Conservation (phyloP, 2,888 invertebrate species). For the Cybosia mesomella region DNA sequence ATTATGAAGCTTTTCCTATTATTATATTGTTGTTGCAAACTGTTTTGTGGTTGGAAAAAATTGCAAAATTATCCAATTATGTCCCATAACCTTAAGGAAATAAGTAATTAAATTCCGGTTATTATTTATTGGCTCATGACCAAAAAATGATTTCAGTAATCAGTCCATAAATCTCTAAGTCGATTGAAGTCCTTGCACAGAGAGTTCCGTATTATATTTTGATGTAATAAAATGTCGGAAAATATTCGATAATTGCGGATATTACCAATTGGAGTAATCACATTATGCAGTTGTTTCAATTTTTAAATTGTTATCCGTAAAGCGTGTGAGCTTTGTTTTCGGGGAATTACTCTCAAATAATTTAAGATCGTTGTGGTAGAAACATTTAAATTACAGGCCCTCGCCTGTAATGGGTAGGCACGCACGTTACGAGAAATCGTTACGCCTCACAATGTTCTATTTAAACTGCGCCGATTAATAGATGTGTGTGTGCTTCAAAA, state of each 20-base stretch:
- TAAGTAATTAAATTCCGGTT: slow-evolving; percentile 31
- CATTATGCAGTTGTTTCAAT: neutral
- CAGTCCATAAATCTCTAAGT: slow-evolving; percentile 19
- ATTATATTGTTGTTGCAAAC: neutral
- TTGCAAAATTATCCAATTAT: slow-evolving; percentile 21
- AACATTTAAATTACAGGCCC: neutral
- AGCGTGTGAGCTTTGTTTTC: neutral
- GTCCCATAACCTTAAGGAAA: slow-evolving; percentile 35
- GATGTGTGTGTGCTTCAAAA: too few species aligned
- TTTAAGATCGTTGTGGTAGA: neutral
- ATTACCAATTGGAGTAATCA: neutral
- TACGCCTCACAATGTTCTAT: too few species aligned
- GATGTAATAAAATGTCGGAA: slow-evolving; percentile 12
- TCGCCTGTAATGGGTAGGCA: too few species aligned
- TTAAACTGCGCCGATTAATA: too few species aligned
- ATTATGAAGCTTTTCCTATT: neutral
- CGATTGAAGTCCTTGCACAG: slow-evolving; percentile 18
- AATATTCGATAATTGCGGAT: slow-evolving; percentile 12
- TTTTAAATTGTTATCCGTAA: neutral
- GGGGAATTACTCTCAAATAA: neutral
- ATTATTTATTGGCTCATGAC: slow-evolving; percentile 37
- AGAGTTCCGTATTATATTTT: slow-evolving; percentile 40
- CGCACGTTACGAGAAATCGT: too few species aligned
- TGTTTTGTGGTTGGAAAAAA: neutral
- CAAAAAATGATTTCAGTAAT: slow-evolving; percentile 38